A percentile compares a stretch with the other conserved stretches of the same genome.
These are phyloP conservation scores for Hippocampus barbouri DNA, from an alignment of 2,113 vertebrate genomes.

Conservation along the genomic window DNA sequence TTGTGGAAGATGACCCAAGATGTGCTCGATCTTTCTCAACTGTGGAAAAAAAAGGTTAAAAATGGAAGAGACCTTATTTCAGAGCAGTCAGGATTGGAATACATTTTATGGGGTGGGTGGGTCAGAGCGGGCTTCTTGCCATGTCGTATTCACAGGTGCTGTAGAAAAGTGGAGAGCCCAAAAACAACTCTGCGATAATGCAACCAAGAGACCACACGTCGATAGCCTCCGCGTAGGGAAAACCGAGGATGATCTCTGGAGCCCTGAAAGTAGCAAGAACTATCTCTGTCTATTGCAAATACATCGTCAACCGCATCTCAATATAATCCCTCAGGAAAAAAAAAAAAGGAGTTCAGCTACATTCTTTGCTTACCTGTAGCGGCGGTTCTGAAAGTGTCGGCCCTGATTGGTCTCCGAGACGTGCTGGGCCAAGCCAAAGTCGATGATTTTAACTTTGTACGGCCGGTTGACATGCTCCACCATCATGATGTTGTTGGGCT, in stretches of 20 bases:
- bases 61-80: neutral
- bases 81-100: neutral
- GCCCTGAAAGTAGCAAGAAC: neutral
- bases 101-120: neutral
- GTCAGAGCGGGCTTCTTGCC: neutral
- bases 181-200: constrained; percentile 1
- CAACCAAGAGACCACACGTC: constrained; percentile 9
- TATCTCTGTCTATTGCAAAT: neutral
- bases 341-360: neutral
- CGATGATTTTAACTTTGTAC: constrained; percentile 9
- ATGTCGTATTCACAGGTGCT: constrained; percentile 11
- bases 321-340: neutral
- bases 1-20: constrained; percentile 3
- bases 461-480: constrained; percentile 6
- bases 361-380: neutral
- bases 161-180: constrained; percentile 4
- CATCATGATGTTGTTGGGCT: constrained; percentile 12
- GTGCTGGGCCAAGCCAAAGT: constrained; percentile 4
- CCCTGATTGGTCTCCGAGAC: constrained; percentile 1
- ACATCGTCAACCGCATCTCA: neutral
- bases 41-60: neutral
- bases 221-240: neutral
- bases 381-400: constrained; percentile 5
- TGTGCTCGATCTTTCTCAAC: constrained; percentile 6
- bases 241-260: constrained; percentile 8